Percentiles rank a stretch among this genome's conserved stretches.
Conservation (phyloP, 2,113 vertebrate genomes). For the Aspiorhynchus laticeps region DNA sequence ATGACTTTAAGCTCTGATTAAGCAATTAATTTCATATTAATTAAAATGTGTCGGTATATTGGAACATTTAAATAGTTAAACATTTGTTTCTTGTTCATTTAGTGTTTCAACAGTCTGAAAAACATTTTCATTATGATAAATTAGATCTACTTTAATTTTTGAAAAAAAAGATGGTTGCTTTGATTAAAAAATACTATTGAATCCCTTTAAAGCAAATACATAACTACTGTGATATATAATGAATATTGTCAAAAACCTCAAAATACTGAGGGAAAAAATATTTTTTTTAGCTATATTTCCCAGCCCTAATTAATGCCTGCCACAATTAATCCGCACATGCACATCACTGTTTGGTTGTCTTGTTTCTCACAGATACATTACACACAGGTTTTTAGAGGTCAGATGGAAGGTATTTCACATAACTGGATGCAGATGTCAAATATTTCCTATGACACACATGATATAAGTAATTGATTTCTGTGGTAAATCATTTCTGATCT, state of each 20-base stretch:
- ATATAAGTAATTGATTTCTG: background rate
- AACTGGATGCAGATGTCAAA: background rate
- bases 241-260: background rate
- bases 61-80: too few species aligned
- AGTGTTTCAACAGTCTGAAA: background rate
- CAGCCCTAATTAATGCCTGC: background rate
- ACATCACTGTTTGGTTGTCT: background rate
- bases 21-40: too few species aligned
- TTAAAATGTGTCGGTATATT: too few species aligned
- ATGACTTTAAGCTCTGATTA: too few species aligned
- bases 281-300: background rate
- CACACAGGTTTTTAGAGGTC: background rate
- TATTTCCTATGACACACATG: background rate
- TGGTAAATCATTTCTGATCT: background rate
- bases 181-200: background rate
- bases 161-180: background rate
- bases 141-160: background rate
- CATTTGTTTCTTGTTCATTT: background rate
- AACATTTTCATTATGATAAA: background rate
- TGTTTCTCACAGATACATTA: constrained; percentile 9
- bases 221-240: background rate
- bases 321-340: background rate
- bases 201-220: background rate
- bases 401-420: background rate
- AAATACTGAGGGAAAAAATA: background rate